Evolutionary conservation across 1,140 invertebrate species (phyloP).

Genomic region (Drosophila subpulchrella): DNA sequence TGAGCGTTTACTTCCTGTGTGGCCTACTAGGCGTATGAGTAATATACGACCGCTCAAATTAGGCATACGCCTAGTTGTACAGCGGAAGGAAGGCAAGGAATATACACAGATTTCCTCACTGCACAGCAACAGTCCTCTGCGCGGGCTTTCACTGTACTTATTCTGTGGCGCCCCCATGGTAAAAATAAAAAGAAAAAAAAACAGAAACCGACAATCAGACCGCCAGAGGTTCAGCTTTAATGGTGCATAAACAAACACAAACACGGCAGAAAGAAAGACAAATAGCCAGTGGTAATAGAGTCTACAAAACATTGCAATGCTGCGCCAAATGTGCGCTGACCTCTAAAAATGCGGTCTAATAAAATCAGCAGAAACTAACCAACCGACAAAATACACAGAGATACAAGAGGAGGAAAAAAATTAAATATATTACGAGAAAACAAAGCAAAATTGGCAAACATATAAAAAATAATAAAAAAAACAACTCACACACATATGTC

Average conservation of each 20-base stretch:
- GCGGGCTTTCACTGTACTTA: slow-evolving; percentile 28
- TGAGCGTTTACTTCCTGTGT: slow-evolving; percentile 29
- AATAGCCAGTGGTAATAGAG: slow-evolving; percentile 40
- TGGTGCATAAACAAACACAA: slow-evolving; percentile 52
- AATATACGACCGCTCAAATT: slow-evolving; percentile 38
- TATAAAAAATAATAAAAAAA: slow-evolving; percentile 31
- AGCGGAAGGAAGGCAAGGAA: slow-evolving; percentile 7
- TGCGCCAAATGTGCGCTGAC: slow-evolving; percentile 78
- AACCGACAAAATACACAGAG: slow-evolving; percentile 14
- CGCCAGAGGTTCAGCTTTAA: slow-evolving; percentile 50
- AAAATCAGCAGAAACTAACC: slow-evolving; percentile 53
- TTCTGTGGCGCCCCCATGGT: slow-evolving; percentile 11
- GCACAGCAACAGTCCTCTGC: not conserved
- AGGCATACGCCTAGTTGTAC: slow-evolving; percentile 47
- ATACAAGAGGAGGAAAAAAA: slow-evolving; percentile 35
- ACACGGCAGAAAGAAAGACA: slow-evolving; percentile 27
- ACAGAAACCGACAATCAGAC: slow-evolving; percentile 14
- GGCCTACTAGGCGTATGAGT: slow-evolving; percentile 43
- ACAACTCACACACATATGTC: slow-evolving; percentile 16
- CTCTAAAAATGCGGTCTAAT: slow-evolving; percentile 79
- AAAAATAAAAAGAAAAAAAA: not conserved
- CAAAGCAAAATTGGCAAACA: slow-evolving; percentile 73
- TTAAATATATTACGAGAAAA: slow-evolving; percentile 73
- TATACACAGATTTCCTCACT: slow-evolving; percentile 10
- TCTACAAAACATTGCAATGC: slow-evolving; percentile 62